Evolutionary conservation across 1,140 invertebrate genomes (phyloP), one percentile per base, ranked within the genome.

Genomic region (Cyclina sinensis): DNA sequence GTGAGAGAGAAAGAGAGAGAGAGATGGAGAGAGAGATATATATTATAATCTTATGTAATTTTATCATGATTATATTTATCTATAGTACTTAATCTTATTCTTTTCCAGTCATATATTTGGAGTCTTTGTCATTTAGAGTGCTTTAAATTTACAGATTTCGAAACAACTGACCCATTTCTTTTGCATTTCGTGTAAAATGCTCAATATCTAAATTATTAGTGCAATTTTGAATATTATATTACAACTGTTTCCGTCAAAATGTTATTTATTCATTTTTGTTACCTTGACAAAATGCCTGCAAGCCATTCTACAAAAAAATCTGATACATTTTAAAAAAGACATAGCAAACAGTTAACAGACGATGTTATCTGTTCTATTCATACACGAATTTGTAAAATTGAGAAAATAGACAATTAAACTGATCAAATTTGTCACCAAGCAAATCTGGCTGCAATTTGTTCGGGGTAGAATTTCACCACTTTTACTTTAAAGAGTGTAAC

Each of bases 351-450:
- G 1, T 76, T 24, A 51, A 30, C 43, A 76, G 73, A 76, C 73
- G 73, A 76, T 76, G n/a, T 51, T 76, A 76, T 76, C 73, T 48
- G 46, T 30, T 48, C 73, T 48, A 48, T 76, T 48, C 73, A 76
- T 16, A 46, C 3, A 76, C 24, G 46, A 51, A 76, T 76, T 76
- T 48, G 39, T 76, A 51, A 76, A 76, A 76, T 76, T 46, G 73
- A 51, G 73, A 76, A 76, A 76, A 76, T 46, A 30, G 39, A 76
- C 73, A 51, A 76, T 76, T 76, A 76, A 48, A 27, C 46, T 48
- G 43, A 76, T 76, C 32, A 27, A 46, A 48, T 76, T 76, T 76
- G 65, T 70, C 73, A 76, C 39, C 39, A 30, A 76, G 48, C 73
- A 27, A 27, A 51, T 27, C 43, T 24, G 21, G 24, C 39, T 27